Percentiles rank a stretch among this genome's conserved stretches.
Conservation (phyloP, 2,888 invertebrate genomes). For the Allolobophora icterica region DNA sequence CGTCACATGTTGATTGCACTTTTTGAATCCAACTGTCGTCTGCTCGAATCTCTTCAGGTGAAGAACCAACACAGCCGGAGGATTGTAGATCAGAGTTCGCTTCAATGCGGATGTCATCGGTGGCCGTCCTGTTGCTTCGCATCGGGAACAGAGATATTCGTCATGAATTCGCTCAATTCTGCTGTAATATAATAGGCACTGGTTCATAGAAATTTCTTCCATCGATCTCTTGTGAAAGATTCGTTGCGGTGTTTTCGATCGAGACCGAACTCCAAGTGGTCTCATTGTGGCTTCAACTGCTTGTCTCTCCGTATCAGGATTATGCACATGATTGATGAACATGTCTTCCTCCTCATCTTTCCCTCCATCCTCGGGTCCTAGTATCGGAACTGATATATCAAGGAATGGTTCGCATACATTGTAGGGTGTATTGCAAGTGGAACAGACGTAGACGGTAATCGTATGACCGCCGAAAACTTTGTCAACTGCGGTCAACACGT, state of each 20-base stretch:
- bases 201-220: no score
- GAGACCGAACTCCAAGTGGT: no score
- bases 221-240: neutral
- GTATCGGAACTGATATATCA: neutral
- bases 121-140: neutral
- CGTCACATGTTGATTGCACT: neutral
- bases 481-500: neutral
- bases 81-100: slow-evolving; percentile 20
- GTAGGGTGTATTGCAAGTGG: neutral
- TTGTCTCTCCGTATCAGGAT: no score
- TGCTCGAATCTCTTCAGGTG: slow-evolving; percentile 25
- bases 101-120: neutral
- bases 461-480: neutral
- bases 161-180: neutral
- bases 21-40: neutral
- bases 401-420: neutral
- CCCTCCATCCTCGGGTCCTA: neutral
- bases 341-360: neutral
- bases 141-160: neutral
- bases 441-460: neutral
- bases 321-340: no score
- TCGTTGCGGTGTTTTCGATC: no score
- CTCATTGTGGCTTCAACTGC: no score
- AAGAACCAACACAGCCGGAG: neutral
- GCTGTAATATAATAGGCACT: neutral